Percentiles rank a stretch among this genome's conserved stretches.
phyloP scores from a whole-genome alignment of 1,140 invertebrate species.

The Drosophila murphyi region DNA sequence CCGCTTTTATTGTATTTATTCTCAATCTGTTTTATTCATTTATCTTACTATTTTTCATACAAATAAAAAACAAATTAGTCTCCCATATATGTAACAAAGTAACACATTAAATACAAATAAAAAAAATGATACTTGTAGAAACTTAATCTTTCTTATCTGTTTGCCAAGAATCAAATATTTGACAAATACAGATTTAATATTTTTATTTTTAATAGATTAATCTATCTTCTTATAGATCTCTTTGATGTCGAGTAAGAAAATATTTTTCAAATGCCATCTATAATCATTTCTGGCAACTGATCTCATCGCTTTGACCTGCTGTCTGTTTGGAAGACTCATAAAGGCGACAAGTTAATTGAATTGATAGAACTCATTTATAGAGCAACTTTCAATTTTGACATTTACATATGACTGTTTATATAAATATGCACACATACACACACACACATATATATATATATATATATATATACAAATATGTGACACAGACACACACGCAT shows the following conservation, averaged over 20 bases:
- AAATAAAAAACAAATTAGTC: too few relatives aligned
- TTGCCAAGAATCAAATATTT: too few relatives aligned
- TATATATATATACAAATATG: not conserved
- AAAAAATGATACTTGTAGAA: too few relatives aligned
- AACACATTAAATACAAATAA: too few relatives aligned
- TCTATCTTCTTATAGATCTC: not conserved
- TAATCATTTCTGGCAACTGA: constrained; percentile 25
- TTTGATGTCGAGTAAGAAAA: not conserved
- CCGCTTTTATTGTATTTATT: too few relatives aligned
- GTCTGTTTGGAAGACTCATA: not conserved
- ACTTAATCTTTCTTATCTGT: too few relatives aligned
- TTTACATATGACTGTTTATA: constrained; percentile 5
- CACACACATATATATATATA: not conserved
- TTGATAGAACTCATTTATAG: constrained; percentile 24
- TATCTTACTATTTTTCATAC: too few relatives aligned
- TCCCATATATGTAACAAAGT: too few relatives aligned
- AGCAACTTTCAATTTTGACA: not conserved
- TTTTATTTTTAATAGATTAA: not conserved
- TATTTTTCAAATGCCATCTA: constrained; percentile 1
- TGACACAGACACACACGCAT: not conserved
- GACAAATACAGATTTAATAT: too few relatives aligned
- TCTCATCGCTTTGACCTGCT: constrained; percentile 26
- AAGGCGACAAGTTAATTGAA: constrained; percentile 35
- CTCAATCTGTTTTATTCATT: too few relatives aligned
- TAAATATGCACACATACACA: not conserved